Evolutionary conservation across 1,140 invertebrate genomes (phyloP).

Genomic region (Apis cerana): DNA sequence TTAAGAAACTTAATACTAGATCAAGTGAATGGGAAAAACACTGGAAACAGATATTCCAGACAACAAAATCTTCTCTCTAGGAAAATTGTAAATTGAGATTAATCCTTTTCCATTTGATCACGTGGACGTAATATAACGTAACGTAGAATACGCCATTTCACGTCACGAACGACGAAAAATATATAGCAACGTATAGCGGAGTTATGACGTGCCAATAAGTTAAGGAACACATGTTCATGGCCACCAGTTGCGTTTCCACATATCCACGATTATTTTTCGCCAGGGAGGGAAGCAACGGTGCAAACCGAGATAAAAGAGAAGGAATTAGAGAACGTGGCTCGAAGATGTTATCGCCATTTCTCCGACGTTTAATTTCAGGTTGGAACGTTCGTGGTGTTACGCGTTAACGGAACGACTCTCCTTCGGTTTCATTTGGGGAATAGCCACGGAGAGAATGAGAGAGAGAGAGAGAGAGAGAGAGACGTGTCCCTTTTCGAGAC

Average conservation of each 20-base stretch:
- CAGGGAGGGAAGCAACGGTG: too few species aligned
- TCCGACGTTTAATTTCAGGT: neutral
- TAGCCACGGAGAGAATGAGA: neutral
- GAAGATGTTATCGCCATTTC: neutral
- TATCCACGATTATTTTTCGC: neutral
- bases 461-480: too few species aligned
- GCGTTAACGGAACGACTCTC: slow-evolving; percentile 19
- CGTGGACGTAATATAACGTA: neutral
- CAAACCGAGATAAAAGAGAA: neutral
- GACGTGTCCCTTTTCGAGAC: slow-evolving; percentile 12
- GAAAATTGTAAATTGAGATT: too few species aligned
- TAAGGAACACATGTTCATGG: neutral
- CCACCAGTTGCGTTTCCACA: slow-evolving; percentile 3
- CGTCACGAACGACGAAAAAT: too few species aligned
- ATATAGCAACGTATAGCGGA: too few species aligned
- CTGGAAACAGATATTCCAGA: too few species aligned
- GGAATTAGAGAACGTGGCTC: too few species aligned
- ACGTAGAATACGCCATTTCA: neutral
- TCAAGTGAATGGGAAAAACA: too few species aligned
- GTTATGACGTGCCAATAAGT: too few species aligned
- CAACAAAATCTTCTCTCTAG: neutral
- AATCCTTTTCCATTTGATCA: neutral
- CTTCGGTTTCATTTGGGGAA: slow-evolving; percentile 31
- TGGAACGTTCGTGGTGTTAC: neutral
- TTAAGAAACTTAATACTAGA: too few species aligned